Conservation (phyloP, 1,140 invertebrate species). For the Drosophila pseudoobscura region DNA sequence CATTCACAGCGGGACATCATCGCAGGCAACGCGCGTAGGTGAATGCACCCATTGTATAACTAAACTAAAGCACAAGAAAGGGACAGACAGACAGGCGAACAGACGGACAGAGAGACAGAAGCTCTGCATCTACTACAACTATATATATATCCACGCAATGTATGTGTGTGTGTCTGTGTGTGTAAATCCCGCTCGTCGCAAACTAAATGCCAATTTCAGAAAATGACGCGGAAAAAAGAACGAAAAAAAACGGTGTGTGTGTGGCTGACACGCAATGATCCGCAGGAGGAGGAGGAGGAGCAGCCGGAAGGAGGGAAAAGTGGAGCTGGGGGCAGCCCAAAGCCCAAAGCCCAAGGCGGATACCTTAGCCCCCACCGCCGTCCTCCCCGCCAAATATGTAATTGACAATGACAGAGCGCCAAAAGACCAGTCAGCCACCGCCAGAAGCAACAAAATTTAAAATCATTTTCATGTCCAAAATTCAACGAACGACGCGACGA, state of each 20-base stretch:
- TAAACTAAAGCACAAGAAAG: constrained; percentile 56
- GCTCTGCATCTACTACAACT: constrained; percentile 39
- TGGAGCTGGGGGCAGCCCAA: constrained; percentile 20
- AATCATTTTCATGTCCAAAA: constrained; percentile 74
- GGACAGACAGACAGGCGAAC: constrained; percentile 60
- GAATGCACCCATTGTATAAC: constrained; percentile 83
- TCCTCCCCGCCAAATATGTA: constrained; percentile 13
- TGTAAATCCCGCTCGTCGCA: constrained; percentile 77
- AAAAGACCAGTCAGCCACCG: constrained; percentile 36
- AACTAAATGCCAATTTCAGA: constrained; percentile 81
- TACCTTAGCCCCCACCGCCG: constrained; percentile 15
- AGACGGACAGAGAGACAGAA: constrained; percentile 66
- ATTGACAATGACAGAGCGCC: constrained; percentile 75
- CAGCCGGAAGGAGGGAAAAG: no score
- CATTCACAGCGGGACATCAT: constrained; percentile 59
- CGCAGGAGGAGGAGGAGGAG: neutral
- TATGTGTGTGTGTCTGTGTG: constrained; percentile 19
- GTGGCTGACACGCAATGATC: constrained; percentile 58
- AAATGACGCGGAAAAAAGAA: constrained; percentile 75
- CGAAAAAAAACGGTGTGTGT: neutral
- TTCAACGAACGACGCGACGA: neutral
- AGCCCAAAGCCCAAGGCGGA: constrained; percentile 52
- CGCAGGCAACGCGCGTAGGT: constrained; percentile 55
- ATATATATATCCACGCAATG: constrained; percentile 33
- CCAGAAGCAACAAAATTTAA: constrained; percentile 67